Conservation (phyloP, 2,113 vertebrate genomes). For the Oenanthe melanoleuca region DNA sequence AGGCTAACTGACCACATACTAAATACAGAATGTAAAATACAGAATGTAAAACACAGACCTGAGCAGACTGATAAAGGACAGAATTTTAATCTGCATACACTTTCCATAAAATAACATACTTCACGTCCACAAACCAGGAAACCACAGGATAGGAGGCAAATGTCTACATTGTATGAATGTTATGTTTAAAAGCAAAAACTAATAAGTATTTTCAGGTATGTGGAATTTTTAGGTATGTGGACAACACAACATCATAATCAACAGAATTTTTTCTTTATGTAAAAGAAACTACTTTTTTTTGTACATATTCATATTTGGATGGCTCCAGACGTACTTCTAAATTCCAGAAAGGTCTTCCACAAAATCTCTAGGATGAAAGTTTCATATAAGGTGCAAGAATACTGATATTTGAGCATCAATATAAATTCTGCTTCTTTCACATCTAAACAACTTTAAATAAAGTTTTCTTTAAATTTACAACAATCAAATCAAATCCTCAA, state of each 20-base stretch:
- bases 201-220: not conserved
- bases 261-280: not conserved
- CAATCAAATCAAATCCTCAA: not conserved
- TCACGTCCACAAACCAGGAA: not conserved
- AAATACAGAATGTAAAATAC: not conserved
- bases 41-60: not conserved
- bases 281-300: not conserved
- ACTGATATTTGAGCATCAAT: not conserved
- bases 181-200: not conserved
- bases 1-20: not conserved
- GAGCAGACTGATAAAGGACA: not conserved
- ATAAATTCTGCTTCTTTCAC: not conserved
- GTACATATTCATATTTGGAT: not conserved
- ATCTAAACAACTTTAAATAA: not conserved
- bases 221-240: not conserved
- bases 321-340: not conserved
- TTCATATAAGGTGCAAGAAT: not conserved
- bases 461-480: not conserved
- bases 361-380: not conserved
- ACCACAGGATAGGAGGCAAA: not conserved
- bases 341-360: not conserved
- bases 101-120: not conserved
- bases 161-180: not conserved
- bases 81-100: not conserved
- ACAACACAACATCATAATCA: not conserved